Base-by-base conservation (phyloP, 2,797 vertebrate species). In the Poecilia velifera region DNA sequence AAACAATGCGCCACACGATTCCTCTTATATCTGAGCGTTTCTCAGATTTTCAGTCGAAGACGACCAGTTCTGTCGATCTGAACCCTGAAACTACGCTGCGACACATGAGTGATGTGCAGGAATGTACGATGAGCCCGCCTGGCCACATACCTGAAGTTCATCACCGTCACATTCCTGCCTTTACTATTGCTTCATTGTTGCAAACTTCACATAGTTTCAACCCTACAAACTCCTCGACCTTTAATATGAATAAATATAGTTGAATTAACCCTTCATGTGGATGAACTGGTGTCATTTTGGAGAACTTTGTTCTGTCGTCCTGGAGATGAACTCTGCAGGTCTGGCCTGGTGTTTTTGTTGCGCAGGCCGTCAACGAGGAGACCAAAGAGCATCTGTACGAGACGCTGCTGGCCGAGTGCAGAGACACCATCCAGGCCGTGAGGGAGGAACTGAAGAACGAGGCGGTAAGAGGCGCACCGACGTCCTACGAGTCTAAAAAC, bases 331-430 rank as follows among this genome's bases (percentile, higher is more conserved):
- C n/a, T 12, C 22, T 34, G 2, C 41, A 22, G 3, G 47, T 78
- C 4, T 41, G 31, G 28, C 66, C 25, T 2, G 6, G 3, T 75
- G 59, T 72, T 79, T 62, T 6, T 89, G 18, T 72, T 49, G 1
- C 85, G 66, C 93, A 99, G 98, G 96, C 98, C 55, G 95, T 96
- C 83, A 97, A 97, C 1, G 98, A 99, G 82, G 98, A 99, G 79
- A 98, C 98, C 76, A 99, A 98, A 91, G 98, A 99, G 87, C 98
- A 96, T 46, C 94, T 99, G 79, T 99, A 99, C 77, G 98, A 99
- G 77, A 98, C 97, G 70, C 94, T 99, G 84, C 95, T 99, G 94
- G 97, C 97, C 0, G 98, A 99, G 92, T 99, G 98, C 88, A 97
- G 98, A 93, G 98, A 99, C 87, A 98, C 98, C 85, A 97, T 99